These are phyloP conservation scores for Lepilemur ruficaudatus DNA, from an alignment of 2,797 vertebrate species.

Conservation along the genomic window DNA sequence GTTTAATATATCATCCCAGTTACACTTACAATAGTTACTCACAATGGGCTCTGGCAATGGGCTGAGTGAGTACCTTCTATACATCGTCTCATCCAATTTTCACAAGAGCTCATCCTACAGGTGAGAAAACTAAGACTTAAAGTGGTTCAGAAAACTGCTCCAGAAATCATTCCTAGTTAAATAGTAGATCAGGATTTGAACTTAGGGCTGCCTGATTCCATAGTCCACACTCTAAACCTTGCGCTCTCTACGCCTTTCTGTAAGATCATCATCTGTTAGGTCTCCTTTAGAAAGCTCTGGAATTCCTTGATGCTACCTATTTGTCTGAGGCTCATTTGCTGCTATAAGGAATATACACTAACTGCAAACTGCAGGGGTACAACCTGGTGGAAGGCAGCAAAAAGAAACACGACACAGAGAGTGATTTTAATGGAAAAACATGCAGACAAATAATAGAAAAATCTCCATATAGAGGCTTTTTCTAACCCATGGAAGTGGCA, in stretches of 20 bases:
- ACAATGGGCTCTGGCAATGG: background rate
- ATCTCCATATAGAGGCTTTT: background rate
- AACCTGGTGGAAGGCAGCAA: background rate
- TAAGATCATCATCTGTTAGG: background rate
- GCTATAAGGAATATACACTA: background rate
- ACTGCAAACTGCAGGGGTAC: background rate
- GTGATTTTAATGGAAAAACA: background rate
- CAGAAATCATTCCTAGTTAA: background rate
- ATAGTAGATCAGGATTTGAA: background rate
- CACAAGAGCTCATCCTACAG: background rate
- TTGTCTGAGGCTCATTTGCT: background rate
- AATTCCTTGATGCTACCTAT: background rate
- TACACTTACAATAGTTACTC: background rate
- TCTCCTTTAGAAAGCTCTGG: background rate
- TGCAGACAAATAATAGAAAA: background rate
- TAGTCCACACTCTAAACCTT: background rate
- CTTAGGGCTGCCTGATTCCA: background rate
- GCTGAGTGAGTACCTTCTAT: background rate
- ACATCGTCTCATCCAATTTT: background rate
- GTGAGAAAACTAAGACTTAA: background rate
- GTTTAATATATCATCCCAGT: background rate
- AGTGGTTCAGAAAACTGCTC: background rate
- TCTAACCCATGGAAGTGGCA: background rate
- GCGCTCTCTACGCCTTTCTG: background rate
- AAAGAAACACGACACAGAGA: background rate